Percentiles rank a stretch among this genome's conserved stretches.
Evolutionary conservation across 1,140 invertebrate species (phyloP).

Genomic region (Thalassaphorura encarpata): DNA sequence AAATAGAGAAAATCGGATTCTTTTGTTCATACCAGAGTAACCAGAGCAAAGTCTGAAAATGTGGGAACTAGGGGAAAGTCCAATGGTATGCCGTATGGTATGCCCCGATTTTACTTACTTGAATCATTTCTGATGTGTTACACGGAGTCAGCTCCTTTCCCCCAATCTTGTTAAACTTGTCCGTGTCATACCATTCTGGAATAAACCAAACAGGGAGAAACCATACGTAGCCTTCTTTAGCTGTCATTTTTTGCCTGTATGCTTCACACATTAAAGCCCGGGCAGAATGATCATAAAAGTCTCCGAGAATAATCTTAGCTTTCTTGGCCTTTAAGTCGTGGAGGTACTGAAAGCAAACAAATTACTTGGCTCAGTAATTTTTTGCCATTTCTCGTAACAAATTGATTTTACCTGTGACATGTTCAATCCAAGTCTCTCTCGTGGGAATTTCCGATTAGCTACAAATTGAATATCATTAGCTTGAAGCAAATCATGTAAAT

Average conservation of each 20-base stretch:
- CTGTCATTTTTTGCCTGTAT: slow-evolving; percentile 47
- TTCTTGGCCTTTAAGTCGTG: slow-evolving; percentile 53
- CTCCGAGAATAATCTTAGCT: slow-evolving; percentile 64
- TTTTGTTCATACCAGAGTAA: too few species aligned
- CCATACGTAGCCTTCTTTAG: slow-evolving; percentile 57
- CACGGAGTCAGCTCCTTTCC: slow-evolving; percentile 47
- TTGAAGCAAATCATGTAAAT: slow-evolving; percentile 54
- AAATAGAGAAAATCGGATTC: too few species aligned
- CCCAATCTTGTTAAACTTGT: slow-evolving; percentile 4
- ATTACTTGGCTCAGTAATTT: too few species aligned
- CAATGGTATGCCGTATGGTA: too few species aligned
- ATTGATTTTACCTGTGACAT: slow-evolving; percentile 21
- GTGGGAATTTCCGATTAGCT: slow-evolving; percentile 58
- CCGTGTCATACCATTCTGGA: slow-evolving; percentile 45
- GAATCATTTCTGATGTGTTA: slow-evolving; percentile 49
- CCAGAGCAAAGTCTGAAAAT: too few species aligned
- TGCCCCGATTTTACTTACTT: too few species aligned
- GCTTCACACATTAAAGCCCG: slow-evolving; percentile 48
- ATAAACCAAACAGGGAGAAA: slow-evolving; percentile 66
- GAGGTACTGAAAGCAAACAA: slow-evolving; percentile 48
- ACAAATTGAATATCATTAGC: slow-evolving; percentile 54
- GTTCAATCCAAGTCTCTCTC: slow-evolving; percentile 32
- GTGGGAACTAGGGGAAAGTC: too few species aligned
- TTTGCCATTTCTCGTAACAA: too few species aligned
- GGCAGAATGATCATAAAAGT: slow-evolving; percentile 58